Percentiles rank a stretch among this genome's conserved stretches.
Evolutionary conservation across 1,140 invertebrate species (phyloP).

Genomic region (Orchesella cincta): DNA sequence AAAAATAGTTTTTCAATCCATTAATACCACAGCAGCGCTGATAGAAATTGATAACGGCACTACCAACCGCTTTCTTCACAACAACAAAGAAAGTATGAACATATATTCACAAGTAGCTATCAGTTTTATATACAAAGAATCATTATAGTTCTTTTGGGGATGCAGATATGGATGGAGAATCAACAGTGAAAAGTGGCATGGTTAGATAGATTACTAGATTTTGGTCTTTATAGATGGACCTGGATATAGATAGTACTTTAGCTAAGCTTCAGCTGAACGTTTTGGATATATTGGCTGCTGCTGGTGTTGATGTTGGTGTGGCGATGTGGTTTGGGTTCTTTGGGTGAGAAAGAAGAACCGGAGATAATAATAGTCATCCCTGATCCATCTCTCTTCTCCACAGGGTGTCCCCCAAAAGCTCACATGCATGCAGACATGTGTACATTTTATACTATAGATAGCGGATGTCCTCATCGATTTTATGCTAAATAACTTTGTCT

Average conservation of each 20-base stretch:
- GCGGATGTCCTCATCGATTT: slow-evolving; percentile 41
- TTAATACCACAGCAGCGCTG: slow-evolving; percentile 32
- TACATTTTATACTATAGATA: background rate
- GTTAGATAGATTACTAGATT: no score
- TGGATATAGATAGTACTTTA: no score
- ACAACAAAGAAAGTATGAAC: no score
- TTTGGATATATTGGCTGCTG: no score
- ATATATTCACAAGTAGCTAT: no score
- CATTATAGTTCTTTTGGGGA: no score
- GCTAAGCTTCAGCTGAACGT: no score
- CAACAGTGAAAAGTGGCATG: no score
- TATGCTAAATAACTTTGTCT: slow-evolving; percentile 48
- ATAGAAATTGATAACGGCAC: slow-evolving; percentile 46
- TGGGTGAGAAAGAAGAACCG: background rate
- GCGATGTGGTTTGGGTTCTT: slow-evolving; percentile 16
- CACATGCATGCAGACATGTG: background rate
- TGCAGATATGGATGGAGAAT: no score
- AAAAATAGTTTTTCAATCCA: slow-evolving; percentile 35
- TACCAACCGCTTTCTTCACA: no score
- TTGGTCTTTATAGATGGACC: no score
- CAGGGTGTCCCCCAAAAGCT: slow-evolving; percentile 25
- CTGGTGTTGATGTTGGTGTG: slow-evolving; percentile 1
- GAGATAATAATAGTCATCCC: slow-evolving; percentile 21
- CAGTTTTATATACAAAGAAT: no score
- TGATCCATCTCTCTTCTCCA: slow-evolving; percentile 36